Evolutionary conservation across 2,888 invertebrate genomes (phyloP), one percentile per base, ranked within the genome.

Genomic region (Synanthedon tipuliformis): DNA sequence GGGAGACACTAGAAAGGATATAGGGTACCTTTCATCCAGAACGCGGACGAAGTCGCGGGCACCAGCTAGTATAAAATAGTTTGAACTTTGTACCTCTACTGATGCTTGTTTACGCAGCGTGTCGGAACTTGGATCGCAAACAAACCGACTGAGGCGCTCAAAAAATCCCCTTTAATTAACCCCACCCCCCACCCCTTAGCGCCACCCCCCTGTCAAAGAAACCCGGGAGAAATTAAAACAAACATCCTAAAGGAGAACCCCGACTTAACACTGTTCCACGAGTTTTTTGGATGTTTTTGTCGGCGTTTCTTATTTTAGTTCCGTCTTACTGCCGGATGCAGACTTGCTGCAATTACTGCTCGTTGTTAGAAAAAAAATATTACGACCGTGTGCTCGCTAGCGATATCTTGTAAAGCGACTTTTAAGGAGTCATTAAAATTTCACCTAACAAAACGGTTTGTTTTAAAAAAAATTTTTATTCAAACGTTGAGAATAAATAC

Each of bases 111-210:
- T 45, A 45, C 45, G 45, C 45, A 45, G 12, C 45, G 15, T 5
- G 45, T 45, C 45, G 45, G 45, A 45, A 45, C 45, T 45, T 45
- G 45, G 45, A 45, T 13, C 13, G 15, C 45, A 45, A 45, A 45
- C 45, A 45, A 45, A 45, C 45, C 13, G 41, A 52, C 27, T 10
- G 53, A 16, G 48, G 45, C 45, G 45, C n/a, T 45, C 45, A 45
- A 45, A 48, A 53, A 55, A 54, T 54, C 52, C 53, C 56, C 54
- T 54, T n/a, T 58, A 56, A 58, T 58, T 58, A 58, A 56, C 52
- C 23, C 53, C 56, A 48, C 45, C 40, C 15, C 53, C 15, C 41
- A 11, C 10, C 8, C 34, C 34, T 7, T 10, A 10, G 2, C 34
- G 15, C 11, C 45, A 13, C 45, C 45, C 15, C 7, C 15, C 15